Evolutionary conservation across 2,113 vertebrate genomes (phyloP).

Genomic region (Sphaerodactylus townsendi): DNA sequence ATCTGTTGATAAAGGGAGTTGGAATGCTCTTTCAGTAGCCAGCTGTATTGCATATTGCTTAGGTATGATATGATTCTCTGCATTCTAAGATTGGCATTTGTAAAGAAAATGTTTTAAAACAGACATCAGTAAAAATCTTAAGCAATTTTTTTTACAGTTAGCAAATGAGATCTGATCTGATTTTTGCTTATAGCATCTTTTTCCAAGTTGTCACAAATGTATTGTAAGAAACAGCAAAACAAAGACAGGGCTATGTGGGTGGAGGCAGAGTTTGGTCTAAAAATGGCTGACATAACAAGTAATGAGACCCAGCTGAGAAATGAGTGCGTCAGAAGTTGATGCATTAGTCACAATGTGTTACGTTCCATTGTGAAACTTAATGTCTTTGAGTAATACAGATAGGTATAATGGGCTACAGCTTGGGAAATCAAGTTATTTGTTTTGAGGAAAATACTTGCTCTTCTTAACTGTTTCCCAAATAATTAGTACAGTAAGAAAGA

Average conservation of each 20-base stretch:
- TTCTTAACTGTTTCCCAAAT: conserved; percentile 15
- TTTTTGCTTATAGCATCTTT: not conserved
- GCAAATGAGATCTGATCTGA: not conserved
- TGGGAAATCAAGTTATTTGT: conserved; percentile 38
- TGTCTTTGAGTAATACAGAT: conserved; percentile 11
- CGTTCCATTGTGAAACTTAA: not conserved
- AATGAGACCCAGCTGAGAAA: accelerated
- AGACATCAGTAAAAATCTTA: not conserved
- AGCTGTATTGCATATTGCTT: not conserved
- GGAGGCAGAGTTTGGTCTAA: conserved; percentile 10
- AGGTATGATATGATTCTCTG: not conserved
- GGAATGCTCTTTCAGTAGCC: not conserved
- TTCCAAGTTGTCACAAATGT: accelerated
- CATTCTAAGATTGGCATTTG: not conserved
- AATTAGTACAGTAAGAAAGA: conserved; percentile 10
- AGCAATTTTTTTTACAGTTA: not conserved
- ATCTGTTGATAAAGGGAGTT: not conserved
- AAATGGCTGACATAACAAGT: not conserved
- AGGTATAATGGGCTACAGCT: not conserved
- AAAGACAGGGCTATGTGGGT: accelerated
- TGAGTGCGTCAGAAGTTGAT: not conserved
- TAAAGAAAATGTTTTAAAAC: not conserved
- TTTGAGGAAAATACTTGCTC: conserved; percentile 6
- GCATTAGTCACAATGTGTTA: not conserved
- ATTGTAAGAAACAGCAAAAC: not conserved